Evolutionary conservation across 2,888 invertebrate species (phyloP).

Genomic region (Fissipunctia ypsillon): DNA sequence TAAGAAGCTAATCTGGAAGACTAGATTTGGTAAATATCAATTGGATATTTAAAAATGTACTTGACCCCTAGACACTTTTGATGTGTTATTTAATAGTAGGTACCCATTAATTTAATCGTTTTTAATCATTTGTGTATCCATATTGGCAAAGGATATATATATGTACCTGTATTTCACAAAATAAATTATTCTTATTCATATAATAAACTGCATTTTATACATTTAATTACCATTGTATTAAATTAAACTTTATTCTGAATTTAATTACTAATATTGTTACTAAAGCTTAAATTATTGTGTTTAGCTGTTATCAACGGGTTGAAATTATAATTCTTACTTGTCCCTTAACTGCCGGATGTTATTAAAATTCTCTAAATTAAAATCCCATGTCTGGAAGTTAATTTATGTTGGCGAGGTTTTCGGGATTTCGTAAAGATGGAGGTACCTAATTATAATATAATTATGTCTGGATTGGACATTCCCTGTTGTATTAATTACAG

Average conservation of each 20-base stretch:
- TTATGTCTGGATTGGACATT: background rate
- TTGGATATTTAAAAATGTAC: too few relatives aligned
- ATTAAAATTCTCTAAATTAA: background rate
- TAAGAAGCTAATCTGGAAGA: too few relatives aligned
- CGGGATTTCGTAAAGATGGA: background rate
- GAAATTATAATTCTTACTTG: background rate
- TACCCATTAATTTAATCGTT: too few relatives aligned
- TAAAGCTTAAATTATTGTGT: background rate
- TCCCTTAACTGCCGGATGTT: background rate
- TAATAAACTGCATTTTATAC: background rate
- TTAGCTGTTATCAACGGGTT: background rate
- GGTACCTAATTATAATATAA: background rate
- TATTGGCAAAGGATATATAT: too few relatives aligned
- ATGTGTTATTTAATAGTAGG: too few relatives aligned
- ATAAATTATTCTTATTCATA: too few relatives aligned
- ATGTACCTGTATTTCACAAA: too few relatives aligned
- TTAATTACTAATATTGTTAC: background rate
- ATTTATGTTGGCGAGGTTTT: background rate
- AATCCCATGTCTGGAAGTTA: constrained; percentile 8
- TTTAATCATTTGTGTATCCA: too few relatives aligned
- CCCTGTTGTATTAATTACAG: background rate
- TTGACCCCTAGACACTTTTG: too few relatives aligned
- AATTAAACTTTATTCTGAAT: too few relatives aligned
- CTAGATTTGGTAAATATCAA: too few relatives aligned
- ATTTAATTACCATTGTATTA: background rate